Base-by-base conservation (phyloP, 2,888 invertebrate species). In the Saturnia pavonia region DNA sequence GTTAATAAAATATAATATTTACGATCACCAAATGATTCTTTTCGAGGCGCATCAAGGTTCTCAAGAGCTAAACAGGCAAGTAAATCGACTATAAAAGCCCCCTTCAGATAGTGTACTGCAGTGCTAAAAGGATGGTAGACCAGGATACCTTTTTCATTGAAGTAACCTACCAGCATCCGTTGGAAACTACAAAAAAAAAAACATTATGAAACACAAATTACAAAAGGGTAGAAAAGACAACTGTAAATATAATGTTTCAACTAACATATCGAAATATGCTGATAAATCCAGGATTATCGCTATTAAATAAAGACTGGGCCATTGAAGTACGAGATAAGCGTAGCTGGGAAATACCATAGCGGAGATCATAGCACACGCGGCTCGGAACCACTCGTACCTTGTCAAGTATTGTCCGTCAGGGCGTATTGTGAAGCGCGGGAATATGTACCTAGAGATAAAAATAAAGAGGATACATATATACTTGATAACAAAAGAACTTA, bases 101-200 rank as follows among this genome's bases (percentile, higher is more conserved):
- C 88, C 42, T 83, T 86, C 19, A 91, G 67, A 70, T 92, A 92
- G 73, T 91, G 84, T 0, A 87, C 87, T 0, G 91, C 88, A 0
- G 91, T 91, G 74, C 89, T 91, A 11, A 84, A 80, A 1, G 92
- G 92, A 67, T 92, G 92, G 74, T 88, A 91, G 19, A 92, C 85
- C 71, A 91, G 79, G 45, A 90, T 82, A 0, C 91, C 90, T 0
- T 77, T 76, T 1, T 83, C 83, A 71, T 89, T 88, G 81, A 83
- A 92, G 72, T 90, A 91, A 0, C 89, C 91, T 25, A 92, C 83
- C 66, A 91, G 74, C 88, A 91, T 88, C 1, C 92, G 83, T 77
- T 91, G 91, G 19, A 89, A 72, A 57, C 92, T 91, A 75, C 14
- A 34, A 12, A 42, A 14, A 34, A 34, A 6, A 34, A 34, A 34